A percentile compares a stretch with the other conserved stretches of the same genome.
Conservation (phyloP, 2,888 invertebrate species). For the Scaptodrosophila latifasciaeformis region DNA sequence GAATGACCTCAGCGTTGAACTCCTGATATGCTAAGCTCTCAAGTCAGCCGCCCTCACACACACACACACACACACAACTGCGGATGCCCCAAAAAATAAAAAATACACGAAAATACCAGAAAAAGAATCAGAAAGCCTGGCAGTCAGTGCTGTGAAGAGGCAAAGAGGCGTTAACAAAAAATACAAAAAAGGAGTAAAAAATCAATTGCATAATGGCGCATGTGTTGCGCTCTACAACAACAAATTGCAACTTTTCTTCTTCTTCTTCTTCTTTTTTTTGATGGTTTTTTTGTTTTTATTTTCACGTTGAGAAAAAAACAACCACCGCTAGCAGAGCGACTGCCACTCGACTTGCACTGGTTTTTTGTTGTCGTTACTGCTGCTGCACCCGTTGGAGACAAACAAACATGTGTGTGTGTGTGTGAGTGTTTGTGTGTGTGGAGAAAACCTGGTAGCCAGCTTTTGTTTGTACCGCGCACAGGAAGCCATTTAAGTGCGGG, state of each 20-base stretch:
- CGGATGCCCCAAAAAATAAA: slow-evolving; percentile 10
- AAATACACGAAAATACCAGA: slow-evolving; percentile 6
- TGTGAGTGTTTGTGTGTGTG: slow-evolving; percentile 14
- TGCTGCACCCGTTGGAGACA: slow-evolving; percentile 50
- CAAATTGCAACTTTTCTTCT: too few species aligned
- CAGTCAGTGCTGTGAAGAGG: too few species aligned
- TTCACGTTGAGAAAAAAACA: slow-evolving; percentile 37
- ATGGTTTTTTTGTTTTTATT: slow-evolving; percentile 44
- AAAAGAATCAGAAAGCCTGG: slow-evolving; percentile 5
- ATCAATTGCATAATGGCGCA: slow-evolving; percentile 71
- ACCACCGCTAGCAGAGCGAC: slow-evolving; percentile 40
- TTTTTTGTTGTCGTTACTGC: slow-evolving; percentile 56
- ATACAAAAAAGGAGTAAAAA: slow-evolving; percentile 43
- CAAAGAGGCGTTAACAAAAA: slow-evolving; percentile 12
- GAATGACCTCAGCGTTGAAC: slow-evolving; percentile 42
- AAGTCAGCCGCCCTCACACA: slow-evolving; percentile 3
- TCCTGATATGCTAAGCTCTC: slow-evolving; percentile 7
- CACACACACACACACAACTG: slow-evolving; percentile 11
- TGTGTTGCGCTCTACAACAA: slow-evolving; percentile 54
- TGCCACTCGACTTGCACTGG: slow-evolving; percentile 49
- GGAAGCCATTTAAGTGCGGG: slow-evolving; percentile 73
- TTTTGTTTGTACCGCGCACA: slow-evolving; percentile 62
- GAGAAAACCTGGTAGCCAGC: slow-evolving; percentile 34
- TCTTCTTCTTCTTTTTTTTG: too few species aligned
- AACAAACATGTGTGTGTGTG: slow-evolving; percentile 37